These are phyloP conservation scores for Blennius ocellaris DNA, from an alignment of 2,113 vertebrate species.

Conservation along the genomic window DNA sequence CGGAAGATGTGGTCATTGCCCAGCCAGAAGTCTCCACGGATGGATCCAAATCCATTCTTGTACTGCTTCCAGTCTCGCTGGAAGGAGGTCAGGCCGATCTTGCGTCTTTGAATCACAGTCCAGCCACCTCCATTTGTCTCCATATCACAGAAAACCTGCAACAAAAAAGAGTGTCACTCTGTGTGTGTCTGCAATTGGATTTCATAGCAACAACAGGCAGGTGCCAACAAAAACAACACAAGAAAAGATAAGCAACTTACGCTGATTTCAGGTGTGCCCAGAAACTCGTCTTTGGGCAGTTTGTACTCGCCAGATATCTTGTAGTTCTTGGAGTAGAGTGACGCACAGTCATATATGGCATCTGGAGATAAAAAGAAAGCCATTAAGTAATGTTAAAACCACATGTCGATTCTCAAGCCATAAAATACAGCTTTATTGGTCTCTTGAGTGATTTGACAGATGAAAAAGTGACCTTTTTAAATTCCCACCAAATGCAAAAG, in stretches of 20 bases:
- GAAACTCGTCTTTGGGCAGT: conserved; percentile 92
- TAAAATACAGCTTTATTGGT: conserved; percentile 45
- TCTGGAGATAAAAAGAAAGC: conserved; percentile 78
- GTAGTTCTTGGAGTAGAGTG: conserved; percentile 94
- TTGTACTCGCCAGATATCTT: conserved; percentile 95
- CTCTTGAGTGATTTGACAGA: conserved; percentile 40
- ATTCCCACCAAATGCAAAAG: conserved; percentile 12
- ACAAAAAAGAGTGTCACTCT: not conserved
- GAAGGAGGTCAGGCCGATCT: conserved; percentile 92
- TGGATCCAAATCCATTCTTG: conserved; percentile 91
- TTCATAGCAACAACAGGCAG: too few species aligned
- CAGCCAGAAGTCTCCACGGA: conserved; percentile 96
- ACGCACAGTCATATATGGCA: conserved; percentile 95
- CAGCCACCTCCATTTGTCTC: conserved; percentile 93
- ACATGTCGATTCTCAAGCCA: conserved; percentile 36
- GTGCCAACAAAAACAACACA: not conserved
- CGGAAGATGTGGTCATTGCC: conserved; percentile 96
- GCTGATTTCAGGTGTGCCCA: conserved; percentile 91
- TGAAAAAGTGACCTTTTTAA: conserved; percentile 11
- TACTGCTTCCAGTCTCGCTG: conserved; percentile 96
- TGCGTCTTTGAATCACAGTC: conserved; percentile 96
- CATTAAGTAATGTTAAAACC: conserved; percentile 40
- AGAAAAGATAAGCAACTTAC: conserved; percentile 77
- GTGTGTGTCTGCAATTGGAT: too few species aligned
- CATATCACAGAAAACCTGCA: conserved; percentile 97